Percentiles rank a stretch among this genome's conserved stretches.
Conservation (phyloP, 2,888 invertebrate species). For the Sphecodes monilicornis region DNA sequence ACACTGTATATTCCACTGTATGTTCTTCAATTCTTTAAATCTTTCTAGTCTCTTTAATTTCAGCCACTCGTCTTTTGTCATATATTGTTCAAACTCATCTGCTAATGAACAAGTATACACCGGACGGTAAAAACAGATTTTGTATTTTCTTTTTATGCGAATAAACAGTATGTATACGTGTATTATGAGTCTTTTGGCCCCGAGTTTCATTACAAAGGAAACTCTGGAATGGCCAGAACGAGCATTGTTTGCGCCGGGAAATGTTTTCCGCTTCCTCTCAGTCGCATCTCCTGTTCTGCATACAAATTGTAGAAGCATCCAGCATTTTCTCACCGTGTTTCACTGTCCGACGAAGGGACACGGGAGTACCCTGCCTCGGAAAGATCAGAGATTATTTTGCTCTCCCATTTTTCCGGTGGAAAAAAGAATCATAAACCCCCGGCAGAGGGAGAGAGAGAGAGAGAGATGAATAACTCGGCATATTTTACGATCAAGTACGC, state of each 20-base stretch:
- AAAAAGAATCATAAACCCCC: neutral
- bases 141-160: neutral
- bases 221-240: neutral
- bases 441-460: neutral
- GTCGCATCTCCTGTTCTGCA: neutral
- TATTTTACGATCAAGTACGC: conserved; percentile 14
- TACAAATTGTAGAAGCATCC: conserved; percentile 10
- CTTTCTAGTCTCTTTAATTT: too few relatives aligned
- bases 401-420: neutral
- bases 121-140: neutral
- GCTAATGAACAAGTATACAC: neutral
- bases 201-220: neutral
- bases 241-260: neutral
- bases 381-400: neutral
- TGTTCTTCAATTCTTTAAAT: too few relatives aligned
- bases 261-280: neutral
- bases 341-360: neutral
- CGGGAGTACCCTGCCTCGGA: neutral
- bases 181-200: neutral
- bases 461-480: neutral
- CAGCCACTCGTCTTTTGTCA: too few relatives aligned
- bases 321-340: neutral
- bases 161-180: neutral
- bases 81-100: neutral
- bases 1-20: too few relatives aligned